Percentiles rank a stretch among this genome's conserved stretches.
Conservation (phyloP, 2,113 vertebrate species). For the Apeltes quadracus region DNA sequence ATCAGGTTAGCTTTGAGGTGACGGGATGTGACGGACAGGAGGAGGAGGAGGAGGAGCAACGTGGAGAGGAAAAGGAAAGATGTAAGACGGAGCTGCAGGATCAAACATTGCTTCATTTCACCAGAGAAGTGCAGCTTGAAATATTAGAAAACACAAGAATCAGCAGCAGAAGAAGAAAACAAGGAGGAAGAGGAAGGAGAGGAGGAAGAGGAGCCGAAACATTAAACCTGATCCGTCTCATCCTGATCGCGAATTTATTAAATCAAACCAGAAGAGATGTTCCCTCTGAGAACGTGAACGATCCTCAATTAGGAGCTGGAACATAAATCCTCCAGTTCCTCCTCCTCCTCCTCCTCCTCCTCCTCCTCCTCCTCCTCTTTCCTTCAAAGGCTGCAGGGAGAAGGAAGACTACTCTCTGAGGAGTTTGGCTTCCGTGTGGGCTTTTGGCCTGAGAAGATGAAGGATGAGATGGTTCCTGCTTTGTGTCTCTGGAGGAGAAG, state of each 20-base stretch:
- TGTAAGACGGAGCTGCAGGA: not conserved
- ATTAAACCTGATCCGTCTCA: not conserved
- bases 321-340: too few relatives aligned
- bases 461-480: not conserved
- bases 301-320: not conserved
- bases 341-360: too few relatives aligned
- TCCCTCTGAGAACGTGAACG: not conserved
- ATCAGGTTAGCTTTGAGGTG: slow-evolving; percentile 5
- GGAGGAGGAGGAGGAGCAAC: not conserved
- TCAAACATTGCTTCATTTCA: not conserved
- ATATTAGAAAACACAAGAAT: not conserved
- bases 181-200: not conserved
- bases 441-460: not conserved
- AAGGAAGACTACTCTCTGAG: not conserved
- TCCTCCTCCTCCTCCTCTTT: not conserved
- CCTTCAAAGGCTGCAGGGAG: not conserved
- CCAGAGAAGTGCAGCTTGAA: not conserved
- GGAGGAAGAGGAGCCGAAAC: too few relatives aligned
- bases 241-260: not conserved
- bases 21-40: slow-evolving; percentile 23
- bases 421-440: not conserved
- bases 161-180: too few relatives aligned
- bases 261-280: not conserved
- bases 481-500: not conserved
- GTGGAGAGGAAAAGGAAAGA: not conserved